A percentile compares a stretch with the other conserved stretches of the same genome.
Evolutionary conservation across 2,113 vertebrate genomes (phyloP).

Genomic region (Chloroceryle aenea): DNA sequence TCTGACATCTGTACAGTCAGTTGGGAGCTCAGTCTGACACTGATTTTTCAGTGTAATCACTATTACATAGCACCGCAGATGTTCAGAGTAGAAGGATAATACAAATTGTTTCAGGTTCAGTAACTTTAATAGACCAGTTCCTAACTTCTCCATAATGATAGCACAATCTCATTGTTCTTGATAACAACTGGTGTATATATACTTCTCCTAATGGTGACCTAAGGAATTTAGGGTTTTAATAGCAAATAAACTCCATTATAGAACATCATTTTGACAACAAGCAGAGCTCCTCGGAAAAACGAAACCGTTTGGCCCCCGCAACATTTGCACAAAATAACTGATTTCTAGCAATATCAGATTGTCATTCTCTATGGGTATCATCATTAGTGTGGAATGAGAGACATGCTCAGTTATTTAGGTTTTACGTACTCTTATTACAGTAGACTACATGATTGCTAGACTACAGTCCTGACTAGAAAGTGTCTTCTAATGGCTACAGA

Average conservation of each 20-base stretch:
- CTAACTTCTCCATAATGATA: neutral
- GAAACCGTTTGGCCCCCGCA: neutral
- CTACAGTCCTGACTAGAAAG: neutral
- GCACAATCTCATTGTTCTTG: neutral
- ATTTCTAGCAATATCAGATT: neutral
- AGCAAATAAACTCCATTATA: neutral
- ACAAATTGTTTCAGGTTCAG: neutral
- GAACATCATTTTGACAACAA: neutral
- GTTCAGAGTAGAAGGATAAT: neutral
- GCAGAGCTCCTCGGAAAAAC: neutral
- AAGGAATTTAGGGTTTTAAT: neutral
- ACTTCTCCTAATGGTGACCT: neutral
- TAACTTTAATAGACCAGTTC: neutral
- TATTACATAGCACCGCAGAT: neutral
- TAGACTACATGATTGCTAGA: neutral
- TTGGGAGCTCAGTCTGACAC: neutral
- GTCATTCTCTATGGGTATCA: neutral
- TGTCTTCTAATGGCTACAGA: neutral
- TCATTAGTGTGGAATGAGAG: neutral
- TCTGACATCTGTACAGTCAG: slow-evolving; percentile 7
- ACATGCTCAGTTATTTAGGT: neutral
- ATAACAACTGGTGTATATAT: neutral
- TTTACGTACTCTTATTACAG: neutral
- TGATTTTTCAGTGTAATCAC: slow-evolving; percentile 30
- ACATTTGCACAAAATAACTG: neutral